phyloP scores from a whole-genome alignment of 2,888 invertebrate species.

The Acanthosepion pharaonis region DNA sequence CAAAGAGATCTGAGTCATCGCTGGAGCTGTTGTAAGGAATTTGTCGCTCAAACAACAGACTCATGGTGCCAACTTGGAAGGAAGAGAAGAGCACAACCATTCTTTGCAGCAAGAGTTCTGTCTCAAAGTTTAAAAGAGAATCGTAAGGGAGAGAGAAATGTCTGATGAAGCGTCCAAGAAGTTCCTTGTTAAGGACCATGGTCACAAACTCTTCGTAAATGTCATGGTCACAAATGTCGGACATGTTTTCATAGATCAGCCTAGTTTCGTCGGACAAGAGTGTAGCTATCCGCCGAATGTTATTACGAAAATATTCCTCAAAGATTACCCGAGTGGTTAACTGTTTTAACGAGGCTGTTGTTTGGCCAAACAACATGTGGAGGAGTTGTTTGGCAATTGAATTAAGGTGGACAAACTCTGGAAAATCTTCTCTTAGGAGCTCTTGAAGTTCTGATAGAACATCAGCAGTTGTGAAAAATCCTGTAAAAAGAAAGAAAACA shows the following conservation, averaged over 20 bases:
- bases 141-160: constrained; percentile 59
- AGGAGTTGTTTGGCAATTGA: constrained; percentile 58
- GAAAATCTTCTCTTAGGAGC: constrained; percentile 61
- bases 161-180: constrained; percentile 59
- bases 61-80: constrained; percentile 60
- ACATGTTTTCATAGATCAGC: constrained; percentile 57
- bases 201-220: constrained; percentile 65
- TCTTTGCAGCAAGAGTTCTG: constrained; percentile 63
- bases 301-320: constrained; percentile 61
- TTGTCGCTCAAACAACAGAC: constrained; percentile 57
- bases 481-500: constrained; percentile 53
- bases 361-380: constrained; percentile 65
- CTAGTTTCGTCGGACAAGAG: constrained; percentile 60
- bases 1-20: constrained; percentile 58
- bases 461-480: constrained; percentile 63
- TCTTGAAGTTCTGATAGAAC: constrained; percentile 63
- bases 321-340: constrained; percentile 64
- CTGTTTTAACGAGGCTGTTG: constrained; percentile 63
- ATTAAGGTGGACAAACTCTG: constrained; percentile 61
- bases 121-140: constrained; percentile 63
- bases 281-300: constrained; percentile 57
- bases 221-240: constrained; percentile 56
- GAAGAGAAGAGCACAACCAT: constrained; percentile 58
- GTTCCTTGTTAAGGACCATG: constrained; percentile 61
- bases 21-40: constrained; percentile 55